phyloP scores from a whole-genome alignment of 64 coral and sea anemone genomes.

The Actinia equina region DNA sequence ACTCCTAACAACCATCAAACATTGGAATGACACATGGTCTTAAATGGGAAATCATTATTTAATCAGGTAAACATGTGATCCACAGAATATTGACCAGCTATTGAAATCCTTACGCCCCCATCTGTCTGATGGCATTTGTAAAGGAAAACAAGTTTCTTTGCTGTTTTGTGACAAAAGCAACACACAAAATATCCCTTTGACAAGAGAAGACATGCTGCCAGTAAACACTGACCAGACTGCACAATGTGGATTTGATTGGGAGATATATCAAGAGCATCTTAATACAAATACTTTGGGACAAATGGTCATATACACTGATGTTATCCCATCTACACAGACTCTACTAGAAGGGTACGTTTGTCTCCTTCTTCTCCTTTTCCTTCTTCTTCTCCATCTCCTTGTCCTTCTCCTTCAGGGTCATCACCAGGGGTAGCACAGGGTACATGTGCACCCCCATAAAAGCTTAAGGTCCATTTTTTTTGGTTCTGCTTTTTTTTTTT shows the following conservation, averaged over 20 bases:
- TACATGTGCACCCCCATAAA: background rate
- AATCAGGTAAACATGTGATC: background rate
- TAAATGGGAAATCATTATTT: too few relatives aligned
- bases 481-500: too few relatives aligned
- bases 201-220: constrained; percentile 52
- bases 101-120: constrained; percentile 5
- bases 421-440: too few relatives aligned
- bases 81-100: constrained; percentile 11
- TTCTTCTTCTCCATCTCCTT: background rate
- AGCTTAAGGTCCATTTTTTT: too few relatives aligned
- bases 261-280: constrained; percentile 62
- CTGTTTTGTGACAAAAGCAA: constrained; percentile 37
- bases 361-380: background rate
- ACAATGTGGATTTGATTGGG: constrained; percentile 40
- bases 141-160: constrained; percentile 69
- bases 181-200: background rate
- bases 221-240: constrained; percentile 29
- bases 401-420: too few relatives aligned
- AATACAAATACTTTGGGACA: constrained; percentile 68
- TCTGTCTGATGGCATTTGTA: constrained; percentile 23
- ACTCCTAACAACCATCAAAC: too few relatives aligned
- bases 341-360: constrained; percentile 64
- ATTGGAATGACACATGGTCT: too few relatives aligned
- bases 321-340: constrained; percentile 87
- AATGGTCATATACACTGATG: constrained; percentile 81